A percentile compares a stretch with the other conserved stretches of the same genome.
Conservation (phyloP, 2,797 vertebrate species). For the Apogon talboti region DNA sequence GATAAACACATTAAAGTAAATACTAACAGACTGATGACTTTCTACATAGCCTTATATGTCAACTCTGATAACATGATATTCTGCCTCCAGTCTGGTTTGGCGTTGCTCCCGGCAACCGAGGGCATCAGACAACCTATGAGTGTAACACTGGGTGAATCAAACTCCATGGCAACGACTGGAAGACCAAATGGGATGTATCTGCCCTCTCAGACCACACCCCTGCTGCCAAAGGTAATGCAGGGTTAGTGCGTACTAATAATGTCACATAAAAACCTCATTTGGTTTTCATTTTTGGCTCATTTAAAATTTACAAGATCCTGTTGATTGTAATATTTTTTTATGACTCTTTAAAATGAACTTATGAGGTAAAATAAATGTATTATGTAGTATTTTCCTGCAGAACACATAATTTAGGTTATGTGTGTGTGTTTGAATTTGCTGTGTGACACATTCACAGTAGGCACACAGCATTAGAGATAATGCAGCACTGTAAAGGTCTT, state of each 20-base stretch:
- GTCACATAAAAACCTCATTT: neutral
- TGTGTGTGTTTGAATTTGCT: neutral
- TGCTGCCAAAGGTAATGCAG: conserved; percentile 86
- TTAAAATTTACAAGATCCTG: conserved; percentile 12
- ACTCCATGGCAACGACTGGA: conserved; percentile 79
- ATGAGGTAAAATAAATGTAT: neutral
- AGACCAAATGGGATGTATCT: conserved; percentile 81
- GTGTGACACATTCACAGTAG: conserved; percentile 19
- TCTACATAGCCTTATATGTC: conserved; percentile 41
- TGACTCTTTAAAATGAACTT: conserved; percentile 1
- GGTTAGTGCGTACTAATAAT: conserved; percentile 15
- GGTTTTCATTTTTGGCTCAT: conserved; percentile 17
- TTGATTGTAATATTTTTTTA: conserved; percentile 5
- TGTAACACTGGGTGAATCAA: conserved; percentile 74
- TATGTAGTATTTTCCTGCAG: conserved; percentile 5
- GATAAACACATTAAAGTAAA: conserved; percentile 35
- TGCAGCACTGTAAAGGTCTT: conserved; percentile 46
- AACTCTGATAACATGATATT: conserved; percentile 49
- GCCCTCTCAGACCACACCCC: conserved; percentile 74
- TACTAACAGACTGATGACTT: conserved; percentile 29
- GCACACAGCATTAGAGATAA: conserved; percentile 18
- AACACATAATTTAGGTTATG: neutral
- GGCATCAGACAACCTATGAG: conserved; percentile 79
- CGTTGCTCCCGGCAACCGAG: conserved; percentile 84
- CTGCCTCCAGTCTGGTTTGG: conserved; percentile 78